phyloP scores from a whole-genome alignment of 1,140 invertebrate genomes.

The Frieseomelitta varia region DNA sequence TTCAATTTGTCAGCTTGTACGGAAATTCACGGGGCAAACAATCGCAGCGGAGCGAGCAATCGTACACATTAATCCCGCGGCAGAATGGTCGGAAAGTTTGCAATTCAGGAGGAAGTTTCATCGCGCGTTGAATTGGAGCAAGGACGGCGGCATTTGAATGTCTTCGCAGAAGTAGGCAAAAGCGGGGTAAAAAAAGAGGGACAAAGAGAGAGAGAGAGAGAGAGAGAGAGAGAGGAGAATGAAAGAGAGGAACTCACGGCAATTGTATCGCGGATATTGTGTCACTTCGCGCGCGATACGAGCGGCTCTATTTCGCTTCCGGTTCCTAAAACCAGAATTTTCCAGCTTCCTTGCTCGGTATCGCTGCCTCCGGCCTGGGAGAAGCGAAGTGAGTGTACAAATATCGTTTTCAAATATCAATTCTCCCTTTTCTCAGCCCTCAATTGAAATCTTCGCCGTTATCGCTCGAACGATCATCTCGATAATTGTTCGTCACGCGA shows the following conservation, averaged over 20 bases:
- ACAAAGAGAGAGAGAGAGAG: not conserved
- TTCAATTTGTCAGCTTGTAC: too few species aligned
- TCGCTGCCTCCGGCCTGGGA: not conserved
- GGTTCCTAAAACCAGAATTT: not conserved
- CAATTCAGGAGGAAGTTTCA: conserved; percentile 11
- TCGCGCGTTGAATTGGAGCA: conserved; percentile 32
- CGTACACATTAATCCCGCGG: conserved; percentile 32
- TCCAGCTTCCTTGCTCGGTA: not conserved
- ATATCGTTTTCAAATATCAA: too few species aligned
- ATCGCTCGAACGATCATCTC: not conserved
- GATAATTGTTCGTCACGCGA: too few species aligned
- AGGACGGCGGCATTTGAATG: conserved; percentile 29
- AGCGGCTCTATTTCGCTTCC: conserved; percentile 14
- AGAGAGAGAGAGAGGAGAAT: not conserved
- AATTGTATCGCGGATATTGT: conserved; percentile 22
- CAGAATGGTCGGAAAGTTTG: conserved; percentile 13
- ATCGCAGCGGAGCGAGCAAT: conserved; percentile 9
- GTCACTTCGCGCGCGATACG: conserved; percentile 4
- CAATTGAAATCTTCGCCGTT: too few species aligned
- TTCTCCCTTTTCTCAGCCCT: too few species aligned
- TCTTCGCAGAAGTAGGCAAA: not conserved
- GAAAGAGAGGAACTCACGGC: not conserved
- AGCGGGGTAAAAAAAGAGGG: not conserved
- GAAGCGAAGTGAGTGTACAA: too few species aligned
- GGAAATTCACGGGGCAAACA: conserved; percentile 2